phyloP scores from a whole-genome alignment of 1,140 invertebrate species.

The Eubasilissa regina region DNA sequence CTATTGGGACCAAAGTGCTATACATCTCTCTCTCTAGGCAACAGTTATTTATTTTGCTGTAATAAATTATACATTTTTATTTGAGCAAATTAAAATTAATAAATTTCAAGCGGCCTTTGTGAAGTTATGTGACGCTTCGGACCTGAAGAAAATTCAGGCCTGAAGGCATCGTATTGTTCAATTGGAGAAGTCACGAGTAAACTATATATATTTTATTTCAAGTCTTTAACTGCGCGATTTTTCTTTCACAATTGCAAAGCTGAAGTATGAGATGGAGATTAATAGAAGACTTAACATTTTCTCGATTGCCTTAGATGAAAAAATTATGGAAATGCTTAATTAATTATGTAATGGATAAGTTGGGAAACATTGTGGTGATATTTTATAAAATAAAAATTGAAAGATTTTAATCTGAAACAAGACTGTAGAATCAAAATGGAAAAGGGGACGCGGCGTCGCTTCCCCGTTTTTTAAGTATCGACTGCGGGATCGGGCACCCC shows the following conservation, averaged over 20 bases:
- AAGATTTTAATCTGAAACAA: conserved; percentile 60
- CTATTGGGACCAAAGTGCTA: conserved; percentile 30
- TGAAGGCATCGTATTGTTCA: too few relatives aligned
- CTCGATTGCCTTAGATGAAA: conserved; percentile 59
- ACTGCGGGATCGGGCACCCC: conserved; percentile 4
- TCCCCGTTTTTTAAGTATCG: conserved; percentile 28
- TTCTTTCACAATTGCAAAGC: conserved; percentile 32
- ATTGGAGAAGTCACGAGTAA: too few relatives aligned
- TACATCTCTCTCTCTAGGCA: too few relatives aligned
- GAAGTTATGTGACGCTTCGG: too few relatives aligned
- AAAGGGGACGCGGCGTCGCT: neutral
- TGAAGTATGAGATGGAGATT: conserved; percentile 52
- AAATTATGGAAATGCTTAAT: conserved; percentile 57
- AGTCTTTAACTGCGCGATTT: neutral
- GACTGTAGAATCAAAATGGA: conserved; percentile 59
- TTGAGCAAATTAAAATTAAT: too few relatives aligned
- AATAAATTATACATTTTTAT: too few relatives aligned
- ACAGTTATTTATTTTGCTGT: too few relatives aligned
- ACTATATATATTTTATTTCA: too few relatives aligned
- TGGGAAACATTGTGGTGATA: conserved; percentile 58
- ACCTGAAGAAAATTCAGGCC: too few relatives aligned
- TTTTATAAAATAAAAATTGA: conserved; percentile 57
- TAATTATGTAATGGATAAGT: conserved; percentile 56
- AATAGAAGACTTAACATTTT: conserved; percentile 59
- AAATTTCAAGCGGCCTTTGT: too few relatives aligned